These are phyloP conservation scores for Aradophagus sp. DNA, from an alignment of 1,140 invertebrate species.

Conservation along the genomic window DNA sequence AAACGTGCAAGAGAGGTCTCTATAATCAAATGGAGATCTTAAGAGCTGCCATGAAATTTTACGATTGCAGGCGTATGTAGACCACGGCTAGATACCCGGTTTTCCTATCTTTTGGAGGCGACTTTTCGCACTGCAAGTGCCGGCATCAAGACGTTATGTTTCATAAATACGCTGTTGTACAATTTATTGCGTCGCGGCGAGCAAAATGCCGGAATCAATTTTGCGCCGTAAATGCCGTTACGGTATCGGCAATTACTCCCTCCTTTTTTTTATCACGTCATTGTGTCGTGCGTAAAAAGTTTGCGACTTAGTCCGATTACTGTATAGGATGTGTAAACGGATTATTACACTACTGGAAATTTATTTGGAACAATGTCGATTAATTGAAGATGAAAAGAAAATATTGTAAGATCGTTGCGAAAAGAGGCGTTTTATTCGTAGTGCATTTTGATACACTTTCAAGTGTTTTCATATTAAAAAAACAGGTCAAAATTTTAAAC, in stretches of 20 bases:
- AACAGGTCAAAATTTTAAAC: no score
- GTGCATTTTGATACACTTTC: no score
- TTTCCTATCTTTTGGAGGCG: slow-evolving; percentile 42
- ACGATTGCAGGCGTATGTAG: slow-evolving; percentile 43
- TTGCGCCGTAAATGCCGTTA: slow-evolving; percentile 25
- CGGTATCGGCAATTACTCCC: slow-evolving; percentile 13
- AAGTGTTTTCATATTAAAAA: no score
- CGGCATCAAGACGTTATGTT: slow-evolving; percentile 33
- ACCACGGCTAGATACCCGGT: slow-evolving; percentile 10
- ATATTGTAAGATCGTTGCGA: no score
- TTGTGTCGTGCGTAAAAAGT: no score
- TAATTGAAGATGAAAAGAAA: no score
- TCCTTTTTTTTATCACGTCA: no score
- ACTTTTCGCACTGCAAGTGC: slow-evolving; percentile 12
- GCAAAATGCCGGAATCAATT: slow-evolving; percentile 32
- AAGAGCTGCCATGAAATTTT: slow-evolving; percentile 48
- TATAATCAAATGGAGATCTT: slow-evolving; percentile 51
- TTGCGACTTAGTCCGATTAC: no score
- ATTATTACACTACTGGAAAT: no score
- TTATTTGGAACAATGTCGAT: no score
- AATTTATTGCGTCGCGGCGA: slow-evolving; percentile 23
- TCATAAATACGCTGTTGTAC: slow-evolving; percentile 41
- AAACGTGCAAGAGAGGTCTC: slow-evolving; percentile 29
- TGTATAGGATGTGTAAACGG: no score
- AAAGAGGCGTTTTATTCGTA: no score